These are phyloP conservation scores for Recurvirostra avosetta DNA, from an alignment of 2,113 vertebrate genomes.

Conservation along the genomic window DNA sequence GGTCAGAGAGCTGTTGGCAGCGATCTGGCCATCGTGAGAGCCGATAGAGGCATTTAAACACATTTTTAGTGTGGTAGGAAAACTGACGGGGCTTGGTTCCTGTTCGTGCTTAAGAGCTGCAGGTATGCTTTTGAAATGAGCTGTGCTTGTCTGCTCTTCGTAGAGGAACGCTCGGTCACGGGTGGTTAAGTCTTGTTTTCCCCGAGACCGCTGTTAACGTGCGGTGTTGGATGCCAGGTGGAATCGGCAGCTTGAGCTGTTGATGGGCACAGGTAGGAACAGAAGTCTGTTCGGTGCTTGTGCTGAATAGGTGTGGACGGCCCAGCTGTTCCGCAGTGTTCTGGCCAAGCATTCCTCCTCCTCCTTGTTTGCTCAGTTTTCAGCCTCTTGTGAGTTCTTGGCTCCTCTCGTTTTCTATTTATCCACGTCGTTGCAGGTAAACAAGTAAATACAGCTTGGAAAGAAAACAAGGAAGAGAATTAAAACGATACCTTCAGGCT, in stretches of 20 bases:
- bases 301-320: neutral
- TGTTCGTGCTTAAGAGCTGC: neutral
- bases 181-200: neutral
- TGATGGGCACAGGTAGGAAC: neutral
- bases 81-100: neutral
- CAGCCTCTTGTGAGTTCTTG: neutral
- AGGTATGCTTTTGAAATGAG: fast-evolving
- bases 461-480: neutral
- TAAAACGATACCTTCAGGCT: neutral
- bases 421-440: neutral
- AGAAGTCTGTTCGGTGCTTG: neutral
- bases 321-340: neutral
- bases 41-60: neutral
- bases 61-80: neutral
- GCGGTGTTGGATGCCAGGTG: fast-evolving
- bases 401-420: neutral
- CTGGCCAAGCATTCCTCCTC: neutral
- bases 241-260: neutral
- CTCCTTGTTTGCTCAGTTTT: neutral
- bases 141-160: neutral
- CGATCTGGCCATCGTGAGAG: neutral
- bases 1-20: neutral
- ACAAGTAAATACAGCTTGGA: neutral
- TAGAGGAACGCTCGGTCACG: fast-evolving
- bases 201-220: fast-evolving